phyloP scores from a whole-genome alignment of 2,797 vertebrate species.

The Gymnothorax javanicus region DNA sequence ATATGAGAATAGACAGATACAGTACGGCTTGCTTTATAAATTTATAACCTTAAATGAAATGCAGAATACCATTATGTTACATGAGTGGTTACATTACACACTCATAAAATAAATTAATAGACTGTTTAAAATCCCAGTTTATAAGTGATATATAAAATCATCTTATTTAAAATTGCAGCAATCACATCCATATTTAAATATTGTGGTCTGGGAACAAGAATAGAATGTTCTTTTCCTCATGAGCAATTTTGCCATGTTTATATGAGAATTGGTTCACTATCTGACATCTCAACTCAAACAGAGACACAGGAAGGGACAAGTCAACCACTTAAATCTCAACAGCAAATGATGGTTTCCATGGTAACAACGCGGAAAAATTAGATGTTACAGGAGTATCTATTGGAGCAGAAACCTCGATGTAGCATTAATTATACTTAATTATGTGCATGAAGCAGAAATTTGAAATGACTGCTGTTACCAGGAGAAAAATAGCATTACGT shows the following conservation, averaged over 20 bases:
- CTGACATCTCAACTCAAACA: constrained; percentile 39
- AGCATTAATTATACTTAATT: constrained; percentile 43
- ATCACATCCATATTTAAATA: background rate
- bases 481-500: constrained; percentile 14
- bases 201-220: background rate
- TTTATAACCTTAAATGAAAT: background rate
- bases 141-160: background rate
- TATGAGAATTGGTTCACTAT: constrained; percentile 29
- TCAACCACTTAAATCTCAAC: constrained; percentile 40
- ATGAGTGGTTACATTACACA: background rate
- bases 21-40: background rate
- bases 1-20: background rate
- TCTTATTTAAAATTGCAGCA: background rate
- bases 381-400: constrained; percentile 40
- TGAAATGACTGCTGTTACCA: constrained; percentile 29
- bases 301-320: constrained; percentile 40
- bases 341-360: constrained; percentile 54
- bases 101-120: background rate
- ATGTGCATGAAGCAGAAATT: constrained; percentile 27
- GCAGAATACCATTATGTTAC: background rate
- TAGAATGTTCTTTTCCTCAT: background rate
- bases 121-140: background rate
- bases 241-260: background rate
- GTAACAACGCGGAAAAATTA: constrained; percentile 48
- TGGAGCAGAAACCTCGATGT: constrained; percentile 34